Evolutionary conservation across 1,140 invertebrate species (phyloP), one percentile per base, ranked within the genome.

Genomic region (Lucilia cuprina): DNA sequence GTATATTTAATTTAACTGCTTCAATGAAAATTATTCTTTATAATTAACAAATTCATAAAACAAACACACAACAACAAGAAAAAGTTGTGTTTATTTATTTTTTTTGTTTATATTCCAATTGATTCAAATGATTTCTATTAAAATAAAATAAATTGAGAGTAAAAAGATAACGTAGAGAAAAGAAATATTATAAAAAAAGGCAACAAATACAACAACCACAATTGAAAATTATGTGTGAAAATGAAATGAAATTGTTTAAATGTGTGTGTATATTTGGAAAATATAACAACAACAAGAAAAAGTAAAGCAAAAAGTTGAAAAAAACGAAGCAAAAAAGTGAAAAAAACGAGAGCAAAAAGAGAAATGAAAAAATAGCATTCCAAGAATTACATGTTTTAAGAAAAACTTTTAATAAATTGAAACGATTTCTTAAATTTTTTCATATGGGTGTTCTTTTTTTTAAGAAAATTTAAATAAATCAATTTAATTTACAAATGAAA

Each of bases 21-120:
- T 60, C n/a, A 60, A 60, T 60, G n/a, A 17, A 60, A 17, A n/a
- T 60, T 60, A 7, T 60, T 60, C 55, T 14, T 60, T 60, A 60
- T 60, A 7, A 60, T 60, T 60, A 60, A 60, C 14, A n/a, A 60
- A 17, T n/a, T 2, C 14, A 60, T 60, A n/a, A 7, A 60, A 60
- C 14, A 60, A 60, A n/a, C 13, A n/a, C 55, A 60, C 1, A 17
- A 5, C 14, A 60, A 60, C 55, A 60, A 60, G 3, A 60, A 60
- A 60, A 60, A 41, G 13, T 2, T 17, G 55, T 78, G 34, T 34
- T 17, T 75, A 17, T 41, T n/a, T 30, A 30, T 30, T 78, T 75
- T n/a, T 34, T 75, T 75, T 78, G 35, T 78, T 78, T 78, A 78
- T 78, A 78, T 78, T 78, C 75, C 41, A 78, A 78, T 78, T 78